Evolutionary conservation across 37 sponge, comb jelly and placozoan species (phyloP).

Genomic region (Cladorhizidae sp.): DNA sequence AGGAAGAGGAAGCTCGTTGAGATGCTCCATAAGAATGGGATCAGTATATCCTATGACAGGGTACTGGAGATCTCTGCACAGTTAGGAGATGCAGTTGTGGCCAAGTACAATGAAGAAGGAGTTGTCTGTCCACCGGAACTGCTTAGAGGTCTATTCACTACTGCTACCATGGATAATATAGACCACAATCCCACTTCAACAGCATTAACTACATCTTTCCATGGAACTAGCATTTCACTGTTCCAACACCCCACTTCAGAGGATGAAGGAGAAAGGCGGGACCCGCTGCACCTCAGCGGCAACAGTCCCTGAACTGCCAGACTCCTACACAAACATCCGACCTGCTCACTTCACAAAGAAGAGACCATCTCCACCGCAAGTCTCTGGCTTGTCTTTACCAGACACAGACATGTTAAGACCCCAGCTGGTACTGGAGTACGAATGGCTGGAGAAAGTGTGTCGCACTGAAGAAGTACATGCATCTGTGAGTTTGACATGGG

Average conservation of each 20-base stretch:
- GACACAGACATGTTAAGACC: not conserved
- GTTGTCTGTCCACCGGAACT: constrained; percentile 32
- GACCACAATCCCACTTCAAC: constrained; percentile 6
- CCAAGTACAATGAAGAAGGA: constrained; percentile 14
- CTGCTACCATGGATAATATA: constrained; percentile 6
- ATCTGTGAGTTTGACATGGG: constrained; percentile 12
- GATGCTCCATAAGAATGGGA: not conserved
- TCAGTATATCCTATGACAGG: not conserved
- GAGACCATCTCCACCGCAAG: not conserved
- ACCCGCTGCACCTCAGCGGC: not conserved
- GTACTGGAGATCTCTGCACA: constrained; percentile 21
- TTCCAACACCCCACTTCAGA: not conserved
- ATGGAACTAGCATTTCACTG: constrained; percentile 33
- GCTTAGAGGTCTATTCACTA: constrained; percentile 9
- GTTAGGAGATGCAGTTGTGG: constrained; percentile 10
- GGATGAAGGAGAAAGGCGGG: constrained; percentile 17
- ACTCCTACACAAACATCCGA: constrained; percentile 34
- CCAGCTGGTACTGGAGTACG: constrained; percentile 7
- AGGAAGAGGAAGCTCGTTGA: not conserved
- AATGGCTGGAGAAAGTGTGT: constrained; percentile 5
- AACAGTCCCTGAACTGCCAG: constrained; percentile 12
- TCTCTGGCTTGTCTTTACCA: not conserved
- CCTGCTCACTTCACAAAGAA: not conserved
- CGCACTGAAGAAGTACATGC: not conserved
- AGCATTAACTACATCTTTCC: constrained; percentile 24